Evolutionary conservation across 2,888 invertebrate genomes (phyloP).

Genomic region (Drosophila mimica): DNA sequence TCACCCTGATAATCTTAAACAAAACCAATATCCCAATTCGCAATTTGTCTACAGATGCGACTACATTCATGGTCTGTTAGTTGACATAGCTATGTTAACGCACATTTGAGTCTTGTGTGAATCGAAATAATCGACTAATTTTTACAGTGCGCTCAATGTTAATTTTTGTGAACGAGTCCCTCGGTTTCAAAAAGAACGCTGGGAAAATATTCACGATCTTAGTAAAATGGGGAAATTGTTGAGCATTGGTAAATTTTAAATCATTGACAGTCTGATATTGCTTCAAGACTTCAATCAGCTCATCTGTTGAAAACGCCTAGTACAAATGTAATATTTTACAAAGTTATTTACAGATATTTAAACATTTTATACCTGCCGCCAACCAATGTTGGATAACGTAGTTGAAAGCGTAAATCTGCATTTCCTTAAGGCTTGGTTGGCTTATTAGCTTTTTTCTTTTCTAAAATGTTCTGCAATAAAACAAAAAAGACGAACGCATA

Average conservation of each 20-base stretch:
- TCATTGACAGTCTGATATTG: conserved; percentile 46
- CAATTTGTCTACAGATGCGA: background rate
- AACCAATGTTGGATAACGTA: conserved; percentile 55
- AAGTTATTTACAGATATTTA: background rate
- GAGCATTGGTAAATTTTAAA: conserved; percentile 45
- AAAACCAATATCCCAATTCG: conserved; percentile 1
- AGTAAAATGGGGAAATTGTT: conserved; percentile 52
- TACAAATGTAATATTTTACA: background rate
- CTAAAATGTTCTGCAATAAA: conserved; percentile 53
- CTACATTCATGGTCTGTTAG: background rate
- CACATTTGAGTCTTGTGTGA: background rate
- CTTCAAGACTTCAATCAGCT: conserved; percentile 40
- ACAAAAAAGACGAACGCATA: background rate
- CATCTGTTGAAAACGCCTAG: conserved; percentile 14
- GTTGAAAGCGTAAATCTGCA: conserved; percentile 58
- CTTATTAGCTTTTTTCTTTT: conserved; percentile 7
- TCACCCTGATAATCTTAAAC: background rate
- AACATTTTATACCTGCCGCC: conserved; percentile 9
- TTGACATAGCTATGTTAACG: conserved; percentile 6
- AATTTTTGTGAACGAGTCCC: conserved; percentile 32
- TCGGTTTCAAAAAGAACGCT: conserved; percentile 50
- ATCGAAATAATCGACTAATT: background rate
- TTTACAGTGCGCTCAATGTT: background rate
- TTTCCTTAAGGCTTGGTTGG: conserved; percentile 29
- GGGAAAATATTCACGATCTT: conserved; percentile 57